Base-by-base conservation (phyloP, 2,113 vertebrate genomes). In the Crocuta crocuta region DNA sequence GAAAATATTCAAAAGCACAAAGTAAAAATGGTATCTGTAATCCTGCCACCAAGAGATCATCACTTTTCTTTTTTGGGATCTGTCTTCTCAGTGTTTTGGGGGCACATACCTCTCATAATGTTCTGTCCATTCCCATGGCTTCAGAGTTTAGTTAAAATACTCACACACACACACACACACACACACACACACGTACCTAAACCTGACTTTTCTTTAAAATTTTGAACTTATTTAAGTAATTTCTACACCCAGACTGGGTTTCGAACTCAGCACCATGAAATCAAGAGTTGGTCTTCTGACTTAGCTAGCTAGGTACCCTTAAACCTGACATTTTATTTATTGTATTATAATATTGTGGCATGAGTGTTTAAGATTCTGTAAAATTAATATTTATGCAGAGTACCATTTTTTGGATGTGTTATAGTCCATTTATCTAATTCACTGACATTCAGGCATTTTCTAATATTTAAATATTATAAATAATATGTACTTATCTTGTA, bases 401-500 rank as follows among this genome's bases (percentile, higher is more conserved):
- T 91, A 24, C n/a, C 15, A 58, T 61, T 83, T 12, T 94, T 95
- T 91, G 53, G 16, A 6, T 71, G 66, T 53, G 48, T 31, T 6
- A 35, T 81, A 92, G 2, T 85, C 88, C 84, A 35, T 96, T 92
- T 92, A n/a, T 19, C 21, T 5, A 55, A 0, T 79, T 97, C 21
- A 87, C 12, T 94, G 24, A 50, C 26, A 92, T 76, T 93, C 95
- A 53, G 12, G 2, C 79, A 28, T 92, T 95, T 95, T 93, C 23
- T 92, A n/a, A 84, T 80, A 91, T 83, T 79, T 92, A 90, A n/a
- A 63, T 92, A 35, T 23, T 92, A 85, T 48, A 84, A 92, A 89
- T 74, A 89, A 28, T 23, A 58, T 80, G 16, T 28, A 45, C 63
- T 95, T 89, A 45, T 81, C 50, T 50, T 81, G 1, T 65, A 89